Base-by-base conservation (phyloP, 2,888 invertebrate genomes). In the Drosophila limbata region DNA sequence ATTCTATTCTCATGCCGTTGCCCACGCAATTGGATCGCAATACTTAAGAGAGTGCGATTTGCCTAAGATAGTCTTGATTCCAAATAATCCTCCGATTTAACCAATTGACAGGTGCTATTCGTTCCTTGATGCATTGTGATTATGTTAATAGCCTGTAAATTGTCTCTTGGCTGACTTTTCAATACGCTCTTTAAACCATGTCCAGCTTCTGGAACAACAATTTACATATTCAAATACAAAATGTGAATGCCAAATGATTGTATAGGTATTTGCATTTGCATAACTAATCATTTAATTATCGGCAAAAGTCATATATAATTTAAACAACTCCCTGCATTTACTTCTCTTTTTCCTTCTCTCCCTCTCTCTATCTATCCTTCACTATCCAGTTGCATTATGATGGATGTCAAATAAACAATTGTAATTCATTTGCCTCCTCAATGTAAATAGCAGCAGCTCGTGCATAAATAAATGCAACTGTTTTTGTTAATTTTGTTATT, bases 271-370 rank as follows among this genome's bases (percentile, higher is more conserved):
- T 67, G 45, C 74, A 82, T 83, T 85, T 83, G 77, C 74, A 88
- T 85, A 81, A 74, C 80, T 83, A 88, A 85, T 81, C 73, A 88
- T 83, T 88, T 73, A 81, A 88, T 88, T 88, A 88, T 86, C 59
- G 70, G 68, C 66, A 50, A 80, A 82, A 87, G 72, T 85, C 80
- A 88, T 86, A 78, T 77, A 68, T 79, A 79, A 73, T 71, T 81
- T 70, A 72, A 86, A 77, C 77, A 81, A 67, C 21, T 21, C 42
- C 17, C 25, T 19, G 40, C 15, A 42, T 28, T 10, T 17, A 4
- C 17, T 25, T 4, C 39, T 6, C 15, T 35, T 8, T 35, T 17
- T 48, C 9, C 44, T 4, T 19, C 31, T 9, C 13, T n/a, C 13
- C 15, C 31, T 9, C 13, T n/a, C 17, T 37, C 33, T 21, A 13